phyloP scores from a whole-genome alignment of 2,797 vertebrate species.

The Micropoecilia bifurca region DNA sequence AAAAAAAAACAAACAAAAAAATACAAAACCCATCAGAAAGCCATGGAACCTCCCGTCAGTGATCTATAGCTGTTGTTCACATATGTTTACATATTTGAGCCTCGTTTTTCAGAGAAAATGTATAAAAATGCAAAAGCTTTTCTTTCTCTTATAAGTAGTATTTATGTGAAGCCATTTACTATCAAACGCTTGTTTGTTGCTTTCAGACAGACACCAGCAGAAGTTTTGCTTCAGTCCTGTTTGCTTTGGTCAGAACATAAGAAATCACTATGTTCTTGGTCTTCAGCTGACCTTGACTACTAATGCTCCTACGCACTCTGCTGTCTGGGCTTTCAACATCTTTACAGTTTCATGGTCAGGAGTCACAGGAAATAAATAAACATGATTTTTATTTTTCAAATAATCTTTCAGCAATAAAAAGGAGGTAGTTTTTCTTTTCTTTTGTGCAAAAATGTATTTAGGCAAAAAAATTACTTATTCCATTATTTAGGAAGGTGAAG shows the following conservation, averaged over 20 bases:
- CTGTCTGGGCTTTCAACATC: neutral
- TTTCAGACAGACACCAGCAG: neutral
- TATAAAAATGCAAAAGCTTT: neutral
- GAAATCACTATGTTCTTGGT: neutral
- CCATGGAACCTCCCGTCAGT: neutral
- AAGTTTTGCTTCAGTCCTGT: neutral
- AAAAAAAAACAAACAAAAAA: neutral
- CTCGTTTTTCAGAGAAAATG: neutral
- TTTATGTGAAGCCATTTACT: neutral
- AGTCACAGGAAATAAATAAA: neutral
- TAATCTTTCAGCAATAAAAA: too few species aligned
- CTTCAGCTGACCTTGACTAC: neutral
- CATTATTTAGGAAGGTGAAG: too few species aligned
- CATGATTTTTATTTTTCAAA: neutral
- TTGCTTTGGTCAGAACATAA: neutral
- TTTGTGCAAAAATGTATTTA: neutral
- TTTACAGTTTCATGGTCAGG: neutral
- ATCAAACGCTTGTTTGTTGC: neutral
- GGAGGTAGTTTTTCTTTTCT: neutral
- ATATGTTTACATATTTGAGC: neutral
- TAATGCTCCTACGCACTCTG: neutral
- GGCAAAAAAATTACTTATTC: too few species aligned
- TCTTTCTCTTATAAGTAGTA: neutral
- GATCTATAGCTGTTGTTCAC: neutral
- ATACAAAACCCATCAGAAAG: neutral